Conservation (phyloP, 30 jellyfish, hydroid and myxozoan species). For the Cassiopea xamachana region DNA sequence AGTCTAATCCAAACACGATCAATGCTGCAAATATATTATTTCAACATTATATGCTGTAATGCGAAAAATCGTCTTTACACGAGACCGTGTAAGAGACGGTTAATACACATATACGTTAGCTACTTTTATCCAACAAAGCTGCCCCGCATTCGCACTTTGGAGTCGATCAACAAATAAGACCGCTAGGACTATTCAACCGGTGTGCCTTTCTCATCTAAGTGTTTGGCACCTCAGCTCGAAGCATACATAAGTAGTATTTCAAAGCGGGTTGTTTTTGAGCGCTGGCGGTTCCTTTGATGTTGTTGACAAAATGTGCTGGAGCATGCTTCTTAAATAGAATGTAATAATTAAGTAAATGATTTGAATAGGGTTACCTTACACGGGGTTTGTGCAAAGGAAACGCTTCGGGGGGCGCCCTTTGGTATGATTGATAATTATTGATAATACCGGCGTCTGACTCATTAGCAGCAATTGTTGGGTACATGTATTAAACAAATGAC, state of each 20-base stretch:
- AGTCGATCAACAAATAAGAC: slow-evolving; percentile 12
- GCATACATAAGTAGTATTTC: slow-evolving; percentile 7
- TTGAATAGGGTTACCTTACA: slow-evolving; percentile 13
- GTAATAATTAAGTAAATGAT: slow-evolving; percentile 9
- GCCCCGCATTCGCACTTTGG: slow-evolving; percentile 1
- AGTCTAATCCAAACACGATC: neutral
- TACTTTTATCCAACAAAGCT: neutral
- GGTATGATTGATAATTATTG: slow-evolving; percentile 36
- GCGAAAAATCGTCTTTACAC: neutral
- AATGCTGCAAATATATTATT: neutral
- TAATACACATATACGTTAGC: neutral
- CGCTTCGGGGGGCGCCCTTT: slow-evolving; percentile 60
- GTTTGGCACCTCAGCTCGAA: slow-evolving; percentile 54
- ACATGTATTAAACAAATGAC: slow-evolving; percentile 1
- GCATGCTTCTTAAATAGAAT: slow-evolving; percentile 29
- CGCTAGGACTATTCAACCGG: neutral
- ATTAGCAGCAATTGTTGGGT: slow-evolving; percentile 18
- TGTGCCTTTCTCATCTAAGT: neutral
- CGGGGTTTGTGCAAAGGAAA: slow-evolving; percentile 50
- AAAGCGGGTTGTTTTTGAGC: slow-evolving; percentile 23
- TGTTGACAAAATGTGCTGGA: slow-evolving; percentile 14
- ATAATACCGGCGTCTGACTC: slow-evolving; percentile 68
- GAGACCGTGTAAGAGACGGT: neutral
- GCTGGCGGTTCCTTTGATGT: slow-evolving; percentile 34
- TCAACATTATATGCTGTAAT: neutral